Percentiles rank a stretch among this genome's conserved stretches.
Conservation (phyloP, 2,113 vertebrate genomes). For the Fregetta grallaria region DNA sequence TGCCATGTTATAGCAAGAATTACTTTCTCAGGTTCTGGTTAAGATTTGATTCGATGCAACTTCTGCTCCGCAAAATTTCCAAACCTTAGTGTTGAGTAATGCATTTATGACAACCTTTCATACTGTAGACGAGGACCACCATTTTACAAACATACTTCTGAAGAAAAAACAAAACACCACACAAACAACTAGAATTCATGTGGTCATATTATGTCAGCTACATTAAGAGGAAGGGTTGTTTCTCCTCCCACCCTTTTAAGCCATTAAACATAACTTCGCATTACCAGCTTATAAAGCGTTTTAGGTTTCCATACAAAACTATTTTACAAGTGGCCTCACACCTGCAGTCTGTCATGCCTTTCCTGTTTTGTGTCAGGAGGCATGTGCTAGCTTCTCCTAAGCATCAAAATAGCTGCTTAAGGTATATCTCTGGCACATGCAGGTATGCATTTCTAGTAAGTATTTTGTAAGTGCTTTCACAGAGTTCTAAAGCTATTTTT, state of each 20-base stretch:
- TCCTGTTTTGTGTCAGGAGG: not conserved
- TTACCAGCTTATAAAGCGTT: not conserved
- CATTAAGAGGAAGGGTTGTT: not conserved
- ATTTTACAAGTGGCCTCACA: not conserved
- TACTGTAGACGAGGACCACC: fast-evolving
- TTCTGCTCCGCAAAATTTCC: not conserved
- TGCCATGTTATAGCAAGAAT: not conserved
- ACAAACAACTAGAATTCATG: not conserved
- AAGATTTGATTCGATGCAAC: not conserved
- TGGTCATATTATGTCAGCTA: fast-evolving
- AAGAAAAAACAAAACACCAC: not conserved
- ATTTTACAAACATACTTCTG: not conserved
- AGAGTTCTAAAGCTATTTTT: not conserved
- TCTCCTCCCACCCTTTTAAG: not conserved
- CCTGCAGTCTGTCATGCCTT: not conserved
- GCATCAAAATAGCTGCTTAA: not conserved
- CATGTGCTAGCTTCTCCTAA: not conserved
- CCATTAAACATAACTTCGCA: not conserved
- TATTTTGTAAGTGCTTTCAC: not conserved
- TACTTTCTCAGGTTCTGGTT: not conserved
- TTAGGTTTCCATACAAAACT: not conserved
- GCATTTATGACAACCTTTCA: not conserved
- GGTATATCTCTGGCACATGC: not conserved
- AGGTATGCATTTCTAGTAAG: not conserved
- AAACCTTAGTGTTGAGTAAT: fast-evolving